phyloP scores from a whole-genome alignment of 2,797 vertebrate genomes.

The Neopelma chrysocephalum region DNA sequence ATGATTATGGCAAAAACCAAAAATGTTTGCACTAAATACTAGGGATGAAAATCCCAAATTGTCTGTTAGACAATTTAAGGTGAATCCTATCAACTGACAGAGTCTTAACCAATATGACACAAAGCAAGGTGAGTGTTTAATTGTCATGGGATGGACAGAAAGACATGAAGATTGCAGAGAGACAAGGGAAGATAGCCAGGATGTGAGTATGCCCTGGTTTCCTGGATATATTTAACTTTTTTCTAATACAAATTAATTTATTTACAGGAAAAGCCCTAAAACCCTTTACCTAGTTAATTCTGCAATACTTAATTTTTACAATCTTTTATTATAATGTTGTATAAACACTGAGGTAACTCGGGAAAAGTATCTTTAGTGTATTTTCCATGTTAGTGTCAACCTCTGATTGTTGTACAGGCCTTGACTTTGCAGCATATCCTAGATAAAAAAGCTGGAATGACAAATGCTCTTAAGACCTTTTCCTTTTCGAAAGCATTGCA shows the following conservation, averaged over 20 bases:
- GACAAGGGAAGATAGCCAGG: background rate
- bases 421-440: background rate
- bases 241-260: background rate
- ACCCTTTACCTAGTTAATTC: background rate
- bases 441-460: background rate
- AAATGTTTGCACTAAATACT: background rate
- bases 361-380: background rate
- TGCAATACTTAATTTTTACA: background rate
- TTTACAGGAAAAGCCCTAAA: background rate
- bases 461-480: background rate
- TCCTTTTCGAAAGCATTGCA: background rate
- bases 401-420: background rate
- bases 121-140: background rate
- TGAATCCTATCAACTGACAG: background rate
- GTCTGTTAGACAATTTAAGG: background rate
- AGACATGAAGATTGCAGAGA: background rate
- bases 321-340: background rate
- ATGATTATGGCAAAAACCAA: background rate
- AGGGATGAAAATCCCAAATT: background rate
- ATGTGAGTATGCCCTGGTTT: background rate
- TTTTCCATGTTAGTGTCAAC: background rate
- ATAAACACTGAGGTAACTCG: background rate
- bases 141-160: background rate
- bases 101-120: background rate
- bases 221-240: background rate